Conservation (phyloP, 1,140 invertebrate species). For the Trichonephila clavata region DNA sequence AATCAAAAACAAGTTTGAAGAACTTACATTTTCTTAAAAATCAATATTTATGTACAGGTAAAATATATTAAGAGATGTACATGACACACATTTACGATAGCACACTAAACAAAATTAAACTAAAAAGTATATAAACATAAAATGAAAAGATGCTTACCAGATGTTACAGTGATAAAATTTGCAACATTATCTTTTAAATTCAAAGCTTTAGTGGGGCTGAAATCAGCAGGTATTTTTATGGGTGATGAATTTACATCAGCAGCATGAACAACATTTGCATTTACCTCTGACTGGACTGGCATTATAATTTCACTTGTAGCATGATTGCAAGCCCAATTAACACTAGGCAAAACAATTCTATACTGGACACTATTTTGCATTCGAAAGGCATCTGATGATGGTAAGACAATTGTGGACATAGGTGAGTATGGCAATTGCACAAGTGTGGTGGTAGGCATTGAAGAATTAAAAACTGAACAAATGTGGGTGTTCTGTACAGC, state of each 20-base stretch:
- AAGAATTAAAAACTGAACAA: neutral
- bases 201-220: neutral
- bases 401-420: neutral
- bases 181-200: neutral
- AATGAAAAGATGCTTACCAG: conserved; percentile 22
- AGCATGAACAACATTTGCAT: neutral
- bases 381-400: neutral
- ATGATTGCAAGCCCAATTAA: neutral
- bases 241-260: neutral
- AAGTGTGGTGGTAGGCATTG: neutral
- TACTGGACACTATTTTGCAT: neutral
- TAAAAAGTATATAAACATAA: no score
- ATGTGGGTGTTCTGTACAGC: neutral
- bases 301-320: neutral
- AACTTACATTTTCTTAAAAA: no score
- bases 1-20: no score
- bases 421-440: conserved; percentile 3
- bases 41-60: no score
- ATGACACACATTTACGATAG: no score
- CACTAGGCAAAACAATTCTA: neutral
- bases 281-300: neutral
- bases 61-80: no score
- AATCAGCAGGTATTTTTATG: conserved; percentile 17
- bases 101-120: no score
- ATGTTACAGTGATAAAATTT: conserved; percentile 19